Conservation (phyloP, 2,888 invertebrate genomes). For the Scotopteryx bipunctaria region DNA sequence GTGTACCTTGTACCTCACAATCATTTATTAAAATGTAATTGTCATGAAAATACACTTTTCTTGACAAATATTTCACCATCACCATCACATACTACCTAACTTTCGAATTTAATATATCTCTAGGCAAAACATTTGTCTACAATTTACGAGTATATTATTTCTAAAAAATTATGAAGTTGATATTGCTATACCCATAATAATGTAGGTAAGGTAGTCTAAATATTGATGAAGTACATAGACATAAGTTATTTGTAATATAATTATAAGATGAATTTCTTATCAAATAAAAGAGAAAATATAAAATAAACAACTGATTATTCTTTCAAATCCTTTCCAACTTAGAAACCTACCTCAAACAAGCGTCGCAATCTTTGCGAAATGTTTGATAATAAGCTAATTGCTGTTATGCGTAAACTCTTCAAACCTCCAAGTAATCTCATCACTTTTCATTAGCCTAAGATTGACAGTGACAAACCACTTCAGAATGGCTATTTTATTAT, state of each 20-base stretch:
- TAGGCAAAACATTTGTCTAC: slow-evolving; percentile 49
- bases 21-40: slow-evolving; percentile 41
- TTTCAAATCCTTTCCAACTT: not conserved
- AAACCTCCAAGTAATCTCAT: too few species aligned
- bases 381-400: too few species aligned
- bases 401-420: too few species aligned
- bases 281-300: slow-evolving; percentile 51
- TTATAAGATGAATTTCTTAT: slow-evolving; percentile 62
- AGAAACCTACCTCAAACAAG: too few species aligned
- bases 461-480: too few species aligned
- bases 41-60: too few species aligned
- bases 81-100: slow-evolving; percentile 46
- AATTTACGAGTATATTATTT: slow-evolving; percentile 43
- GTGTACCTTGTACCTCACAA: slow-evolving; percentile 49
- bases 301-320: slow-evolving; percentile 7
- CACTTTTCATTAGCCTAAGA: too few species aligned
- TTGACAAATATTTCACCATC: slow-evolving; percentile 39
- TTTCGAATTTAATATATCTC: slow-evolving; percentile 63
- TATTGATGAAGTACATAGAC: slow-evolving; percentile 63
- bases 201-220: slow-evolving; percentile 65
- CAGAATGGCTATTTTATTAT: too few species aligned
- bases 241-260: slow-evolving; percentile 73
- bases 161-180: slow-evolving; percentile 52
- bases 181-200: slow-evolving; percentile 52
- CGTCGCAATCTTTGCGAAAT: too few species aligned